Evolutionary conservation across 1,140 invertebrate species (phyloP).

Genomic region (Nylanderia fulva): DNA sequence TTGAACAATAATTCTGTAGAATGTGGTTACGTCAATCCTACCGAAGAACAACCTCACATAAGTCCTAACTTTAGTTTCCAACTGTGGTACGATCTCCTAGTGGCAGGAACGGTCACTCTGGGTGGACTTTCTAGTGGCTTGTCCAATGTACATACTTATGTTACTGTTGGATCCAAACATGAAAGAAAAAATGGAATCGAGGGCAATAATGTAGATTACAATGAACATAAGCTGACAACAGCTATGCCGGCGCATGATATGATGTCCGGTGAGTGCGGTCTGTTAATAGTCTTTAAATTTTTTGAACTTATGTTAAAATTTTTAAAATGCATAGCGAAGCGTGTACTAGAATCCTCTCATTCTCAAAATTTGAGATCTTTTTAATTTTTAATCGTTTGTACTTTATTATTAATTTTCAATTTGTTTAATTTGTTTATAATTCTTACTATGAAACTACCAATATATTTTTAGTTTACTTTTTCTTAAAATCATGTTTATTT

Average conservation of each 20-base stretch:
- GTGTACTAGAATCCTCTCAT: neutral
- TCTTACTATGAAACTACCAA: neutral
- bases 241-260: constrained; percentile 77
- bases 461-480: neutral
- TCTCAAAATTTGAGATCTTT: neutral
- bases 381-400: neutral
- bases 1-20: constrained; percentile 87
- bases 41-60: constrained; percentile 75
- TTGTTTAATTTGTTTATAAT: neutral
- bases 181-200: constrained; percentile 74
- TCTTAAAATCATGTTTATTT: neutral
- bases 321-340: no score
- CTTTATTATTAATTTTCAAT: neutral
- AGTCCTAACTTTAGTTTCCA: constrained; percentile 86
- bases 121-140: constrained; percentile 79
- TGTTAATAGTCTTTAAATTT: neutral
- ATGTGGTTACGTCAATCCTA: constrained; percentile 79
- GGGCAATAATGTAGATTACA: constrained; percentile 79
- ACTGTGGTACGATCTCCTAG: constrained; percentile 87
- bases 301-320: neutral
- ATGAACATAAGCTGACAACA: constrained; percentile 78
- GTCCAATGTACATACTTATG: constrained; percentile 78
- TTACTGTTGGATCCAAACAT: constrained; percentile 74
- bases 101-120: constrained; percentile 83
- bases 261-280: constrained; percentile 76